Evolutionary conservation across 2,888 invertebrate species (phyloP).

Genomic region (Hirtodrosophila histrioides): DNA sequence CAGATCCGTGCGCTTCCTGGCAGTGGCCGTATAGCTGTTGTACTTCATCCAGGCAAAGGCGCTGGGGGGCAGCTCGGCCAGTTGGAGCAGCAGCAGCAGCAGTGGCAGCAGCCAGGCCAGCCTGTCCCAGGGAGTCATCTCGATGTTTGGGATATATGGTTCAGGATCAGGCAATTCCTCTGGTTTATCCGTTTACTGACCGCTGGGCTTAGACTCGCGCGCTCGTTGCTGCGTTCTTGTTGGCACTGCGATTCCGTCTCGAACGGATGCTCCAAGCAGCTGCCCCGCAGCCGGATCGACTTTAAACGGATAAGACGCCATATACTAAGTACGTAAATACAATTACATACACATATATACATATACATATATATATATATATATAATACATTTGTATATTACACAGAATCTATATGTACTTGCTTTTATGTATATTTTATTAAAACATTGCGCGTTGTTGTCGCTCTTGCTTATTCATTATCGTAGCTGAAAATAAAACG

Average conservation of each 20-base stretch:
- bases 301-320: constrained; percentile 66
- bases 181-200: constrained; percentile 13
- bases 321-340: constrained; percentile 35
- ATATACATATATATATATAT: constrained; percentile 3
- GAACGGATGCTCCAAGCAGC: constrained; percentile 50
- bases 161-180: constrained; percentile 2
- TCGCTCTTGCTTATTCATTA: constrained; percentile 50
- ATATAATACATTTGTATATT: constrained; percentile 9
- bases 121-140: constrained; percentile 19
- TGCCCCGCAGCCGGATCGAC: constrained; percentile 23
- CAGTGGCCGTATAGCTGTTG: constrained; percentile 68
- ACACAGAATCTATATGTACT: constrained; percentile 7
- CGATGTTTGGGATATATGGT: neutral
- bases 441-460: constrained; percentile 49
- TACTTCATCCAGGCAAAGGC: constrained; percentile 67
- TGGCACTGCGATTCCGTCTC: constrained; percentile 55
- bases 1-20: constrained; percentile 73
- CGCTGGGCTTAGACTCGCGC: constrained; percentile 32
- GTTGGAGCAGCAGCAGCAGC: constrained; percentile 33
- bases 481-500: constrained; percentile 60
- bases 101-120: constrained; percentile 18
- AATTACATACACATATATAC: constrained; percentile 1
- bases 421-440: constrained; percentile 37
- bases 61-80: constrained; percentile 14
- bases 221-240: constrained; percentile 38